Evolutionary conservation across 1,140 invertebrate genomes (phyloP), one percentile per base, ranked within the genome.

Genomic region (Philopotamus ludificatus): DNA sequence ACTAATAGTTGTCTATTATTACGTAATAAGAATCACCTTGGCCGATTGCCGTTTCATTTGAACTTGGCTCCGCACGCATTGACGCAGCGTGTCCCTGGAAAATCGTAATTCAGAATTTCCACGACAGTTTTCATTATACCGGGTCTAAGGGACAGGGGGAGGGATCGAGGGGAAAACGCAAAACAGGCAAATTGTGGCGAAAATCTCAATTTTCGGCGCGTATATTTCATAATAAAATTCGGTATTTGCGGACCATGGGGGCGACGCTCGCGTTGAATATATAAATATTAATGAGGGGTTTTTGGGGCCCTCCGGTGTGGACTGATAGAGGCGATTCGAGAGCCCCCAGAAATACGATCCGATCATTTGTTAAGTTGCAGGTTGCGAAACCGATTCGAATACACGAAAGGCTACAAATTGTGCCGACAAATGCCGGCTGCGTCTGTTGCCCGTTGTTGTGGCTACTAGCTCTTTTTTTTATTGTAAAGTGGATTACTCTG

Each of bases 191-290:
- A 60, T 60, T 57, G 53, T 25, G 53, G 53, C 28, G 55, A 58
- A 58, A 58, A 58, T 60, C 57, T 60, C 57, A 47, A 60, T 60
- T 60, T 60, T 44, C 3, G 22, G 10, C 41, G 41, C 41, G 41
- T 60, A 47, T 60, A 60, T 60, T 60, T 60, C 57, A 60, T 60
- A 60, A 60, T 60, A 60, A 60, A 60, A 60, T 60, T 60, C 23
- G 57, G 41, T 47, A 60, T 60, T 60, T 60, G 57, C 42, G 57
- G 41, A 34, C 20, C 55, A 8, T 21, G 22, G 49, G 22, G 53
- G 22, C 22, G 9, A 2, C 25, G 26, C 39, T 7, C 42, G 42
- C 41, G 8, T 4, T 26, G 41, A 25, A 60, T 58, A 47, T 25
- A 60, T 60, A 60, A 60, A 60, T 60, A 60, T 60, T 60, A 60